Base-by-base conservation (phyloP, 2,888 invertebrate species). In the Pyrrhia umbra region DNA sequence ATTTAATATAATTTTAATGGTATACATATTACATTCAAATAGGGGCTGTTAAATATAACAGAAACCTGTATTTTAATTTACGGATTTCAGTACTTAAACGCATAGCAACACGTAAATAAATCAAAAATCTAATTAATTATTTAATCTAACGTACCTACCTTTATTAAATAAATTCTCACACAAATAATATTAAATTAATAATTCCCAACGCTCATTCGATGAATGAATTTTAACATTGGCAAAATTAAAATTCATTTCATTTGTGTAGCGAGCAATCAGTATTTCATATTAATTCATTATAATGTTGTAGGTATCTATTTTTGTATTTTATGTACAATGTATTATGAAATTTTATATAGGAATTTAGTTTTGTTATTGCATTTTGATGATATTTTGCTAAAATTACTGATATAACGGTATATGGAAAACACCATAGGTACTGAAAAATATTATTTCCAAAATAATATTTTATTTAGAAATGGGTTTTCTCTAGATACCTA, bases 221-320 rank as follows among this genome's bases (percentile, higher is more conserved):
- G 40, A 58, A 58, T 46, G 13, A 46, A 64, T 62, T 50, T 27
- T 10, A 25, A 13, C 50, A 25, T 10, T 8, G 6, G 13, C 13
- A 6, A 16, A 18, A 65, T 65, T 47, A 18, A 49, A 56, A 65
- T 56, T 27, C 27, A 47, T 27, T 15, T 9, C 20, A 16, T 34
- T 49, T 23, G 34, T 25, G 40, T 37, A 23, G 5, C 39, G 46
- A 46, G 54, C 46, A 65, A 39, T 43, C 27, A 42, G 55, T 18
- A 34, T 27, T 64, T 43, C 34, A 64, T 23, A 42, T 65, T 40
- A 56, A 54, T 63, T 18, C 63, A 46, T 52, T 8, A 30, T 39
- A 18, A 15, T 9, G 6, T 5, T 6, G 13, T n/a, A n/a, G 37
- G 21, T 15, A n/a, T n/a, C n/a, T n/a, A n/a, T n/a, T n/a, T n/a